Evolutionary conservation across 2,113 vertebrate genomes (phyloP), one percentile per base, ranked within the genome.

Genomic region (Etheostoma spectabile): DNA sequence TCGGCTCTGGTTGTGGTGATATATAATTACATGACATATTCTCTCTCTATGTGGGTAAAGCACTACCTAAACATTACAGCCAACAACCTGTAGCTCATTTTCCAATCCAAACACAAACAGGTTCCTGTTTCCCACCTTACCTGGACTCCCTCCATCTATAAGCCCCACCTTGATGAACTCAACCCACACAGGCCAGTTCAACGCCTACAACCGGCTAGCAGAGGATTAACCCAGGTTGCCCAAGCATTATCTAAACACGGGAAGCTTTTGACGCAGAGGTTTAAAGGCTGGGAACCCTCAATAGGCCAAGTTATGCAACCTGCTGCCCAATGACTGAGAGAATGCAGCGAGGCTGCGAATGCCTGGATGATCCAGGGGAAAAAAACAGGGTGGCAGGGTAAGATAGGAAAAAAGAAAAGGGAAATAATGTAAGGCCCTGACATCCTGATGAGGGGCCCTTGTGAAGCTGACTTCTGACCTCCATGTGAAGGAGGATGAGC

Each of bases 181-280:
- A 21, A 46, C 24, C 38, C 42, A 24, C 30, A 55, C 21, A 72
- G 82, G 12, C 42, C 16, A 55, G 74, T 19, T 72, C 45, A 70
- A 45, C 22, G 52, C 38, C 21, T 35, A 48, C 66, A 52, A 16
- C 30, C 8, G 6, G 35, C 30, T 21, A 30, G 33, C 49, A 74
- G 52, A 70, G 61, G 62, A 71, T 71, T 83, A 63, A 79, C 24
- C 45, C 48, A 45, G 49, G 80, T 66, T 55, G 45, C 14, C 56
- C 16, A n/a, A 72, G 74, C 59, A 71, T 82, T 62, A 80, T 74
- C 77, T 82, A 77, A 88, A 84, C 53, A 75, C 65, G 74, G 38
- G 21, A 64, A 24, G 62, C 42, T 78, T 51, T 67, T 73, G 64
- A 63, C 45, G 14, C 55, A 53, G 49, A 18, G 33, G 35, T 72